These are phyloP conservation scores for Coenonympha glycerion DNA, from an alignment of 2,888 invertebrate species.

Conservation along the genomic window DNA sequence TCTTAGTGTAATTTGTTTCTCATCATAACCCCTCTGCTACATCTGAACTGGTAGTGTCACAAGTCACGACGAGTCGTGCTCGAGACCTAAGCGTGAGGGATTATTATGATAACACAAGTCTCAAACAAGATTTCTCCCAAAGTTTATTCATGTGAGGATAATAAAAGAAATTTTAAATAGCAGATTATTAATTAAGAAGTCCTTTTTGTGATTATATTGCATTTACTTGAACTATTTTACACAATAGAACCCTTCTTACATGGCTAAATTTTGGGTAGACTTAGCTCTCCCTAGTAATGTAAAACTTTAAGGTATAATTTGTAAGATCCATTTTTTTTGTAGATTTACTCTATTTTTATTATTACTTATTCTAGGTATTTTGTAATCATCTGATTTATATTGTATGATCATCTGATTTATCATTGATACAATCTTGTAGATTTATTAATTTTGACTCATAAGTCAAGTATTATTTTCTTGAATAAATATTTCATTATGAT, in stretches of 20 bases:
- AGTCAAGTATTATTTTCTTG: slow-evolving; percentile 70
- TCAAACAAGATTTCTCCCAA: slow-evolving; percentile 58
- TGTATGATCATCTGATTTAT: too few relatives aligned
- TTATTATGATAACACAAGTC: slow-evolving; percentile 66
- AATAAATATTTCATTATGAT: slow-evolving; percentile 62
- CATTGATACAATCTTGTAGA: slow-evolving; percentile 60
- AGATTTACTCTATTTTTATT: slow-evolving; percentile 58
- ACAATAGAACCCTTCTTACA: slow-evolving; percentile 40
- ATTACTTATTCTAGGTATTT: slow-evolving; percentile 53
- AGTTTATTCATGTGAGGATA: slow-evolving; percentile 59
- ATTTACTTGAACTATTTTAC: slow-evolving; percentile 51
- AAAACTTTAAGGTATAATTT: slow-evolving; percentile 71
- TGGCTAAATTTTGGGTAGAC: slow-evolving; percentile 61
- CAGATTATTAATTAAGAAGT: slow-evolving; percentile 32
- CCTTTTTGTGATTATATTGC: slow-evolving; percentile 48
- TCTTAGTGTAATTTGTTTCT: slow-evolving; percentile 70
- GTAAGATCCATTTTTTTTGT: slow-evolving; percentile 68
- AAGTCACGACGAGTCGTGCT: slow-evolving; percentile 30
- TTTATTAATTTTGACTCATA: slow-evolving; percentile 55
- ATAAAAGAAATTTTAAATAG: slow-evolving; percentile 37
- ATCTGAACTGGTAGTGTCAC: slow-evolving; percentile 31
- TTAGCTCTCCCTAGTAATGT: slow-evolving; percentile 69
- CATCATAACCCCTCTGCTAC: slow-evolving; percentile 51
- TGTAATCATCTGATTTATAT: slow-evolving; percentile 70
- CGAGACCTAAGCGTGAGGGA: slow-evolving; percentile 38